phyloP scores from a whole-genome alignment of 2,113 vertebrate genomes.

The Crocuta crocuta region DNA sequence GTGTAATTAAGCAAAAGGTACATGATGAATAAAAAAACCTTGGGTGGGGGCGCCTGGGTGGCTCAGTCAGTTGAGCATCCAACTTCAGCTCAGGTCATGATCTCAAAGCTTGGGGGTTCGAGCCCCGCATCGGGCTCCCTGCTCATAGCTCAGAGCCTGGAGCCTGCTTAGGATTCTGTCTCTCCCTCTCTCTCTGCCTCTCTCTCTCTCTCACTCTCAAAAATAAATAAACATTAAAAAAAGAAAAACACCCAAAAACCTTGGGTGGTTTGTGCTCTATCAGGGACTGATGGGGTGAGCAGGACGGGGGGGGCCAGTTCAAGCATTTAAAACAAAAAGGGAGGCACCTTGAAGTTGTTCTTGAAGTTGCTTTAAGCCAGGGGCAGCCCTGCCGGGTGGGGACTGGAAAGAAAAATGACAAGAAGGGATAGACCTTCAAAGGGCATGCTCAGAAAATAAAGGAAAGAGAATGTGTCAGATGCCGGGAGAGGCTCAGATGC shows the following conservation, averaged over 20 bases:
- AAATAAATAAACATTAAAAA: not conserved
- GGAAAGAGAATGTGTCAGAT: not conserved
- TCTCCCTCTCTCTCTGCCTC: not conserved
- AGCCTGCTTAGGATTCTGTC: not conserved
- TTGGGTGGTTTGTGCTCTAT: not conserved
- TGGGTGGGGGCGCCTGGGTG: not conserved
- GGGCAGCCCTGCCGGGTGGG: not conserved
- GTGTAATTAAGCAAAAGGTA: not conserved
- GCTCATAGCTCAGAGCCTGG: not conserved
- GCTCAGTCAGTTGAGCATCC: not conserved
- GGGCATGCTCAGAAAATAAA: not conserved
- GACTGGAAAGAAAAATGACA: not conserved
- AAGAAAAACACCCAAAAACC: too few species aligned
- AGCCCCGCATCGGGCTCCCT: not conserved
- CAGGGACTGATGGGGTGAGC: too few species aligned
- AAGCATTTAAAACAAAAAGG: not conserved
- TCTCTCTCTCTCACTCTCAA: not conserved
- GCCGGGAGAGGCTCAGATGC: not conserved
- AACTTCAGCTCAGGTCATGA: not conserved
- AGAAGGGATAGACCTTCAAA: slow-evolving; percentile 7
- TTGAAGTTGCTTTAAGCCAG: not conserved
- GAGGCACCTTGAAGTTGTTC: not conserved
- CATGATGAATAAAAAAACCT: fast-evolving
- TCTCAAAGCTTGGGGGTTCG: not conserved
- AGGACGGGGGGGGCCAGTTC: not conserved